phyloP scores from a whole-genome alignment of 1,140 invertebrate genomes.

The Antheraea pernyi region DNA sequence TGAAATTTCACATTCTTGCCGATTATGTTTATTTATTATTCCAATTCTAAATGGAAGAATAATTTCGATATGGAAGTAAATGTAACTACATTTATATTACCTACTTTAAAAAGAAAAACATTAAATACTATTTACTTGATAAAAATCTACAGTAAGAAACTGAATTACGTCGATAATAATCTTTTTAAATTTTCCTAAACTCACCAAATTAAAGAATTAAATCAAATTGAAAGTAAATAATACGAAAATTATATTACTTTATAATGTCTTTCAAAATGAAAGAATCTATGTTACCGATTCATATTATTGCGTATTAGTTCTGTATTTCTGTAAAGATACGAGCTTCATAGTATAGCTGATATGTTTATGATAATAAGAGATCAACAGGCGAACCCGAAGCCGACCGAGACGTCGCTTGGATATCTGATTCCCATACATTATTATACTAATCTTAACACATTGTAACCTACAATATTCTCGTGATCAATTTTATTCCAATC shows the following conservation, averaged over 20 bases:
- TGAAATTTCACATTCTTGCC: too few relatives aligned
- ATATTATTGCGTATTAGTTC: neutral
- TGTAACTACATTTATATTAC: too few relatives aligned
- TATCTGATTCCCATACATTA: neutral
- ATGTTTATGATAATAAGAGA: conserved; percentile 5
- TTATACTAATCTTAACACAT: neutral
- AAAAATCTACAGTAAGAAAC: too few relatives aligned
- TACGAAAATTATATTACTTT: neutral
- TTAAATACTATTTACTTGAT: too few relatives aligned
- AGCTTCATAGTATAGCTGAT: neutral
- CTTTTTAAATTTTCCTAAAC: too few relatives aligned
- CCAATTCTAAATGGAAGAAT: too few relatives aligned
- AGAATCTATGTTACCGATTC: neutral
- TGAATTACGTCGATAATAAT: too few relatives aligned
- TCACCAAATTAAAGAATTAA: too few relatives aligned
- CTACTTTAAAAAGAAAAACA: too few relatives aligned
- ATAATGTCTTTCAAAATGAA: neutral
- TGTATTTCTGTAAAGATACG: neutral
- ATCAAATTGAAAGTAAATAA: neutral
- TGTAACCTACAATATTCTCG: neutral
- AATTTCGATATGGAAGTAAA: too few relatives aligned
- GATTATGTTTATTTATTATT: too few relatives aligned
- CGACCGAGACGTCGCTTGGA: neutral
- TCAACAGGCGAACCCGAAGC: neutral
- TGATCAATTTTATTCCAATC: neutral